Evolutionary conservation across 2,888 invertebrate species (phyloP).

Genomic region (Prosopocoilus inquinatus): DNA sequence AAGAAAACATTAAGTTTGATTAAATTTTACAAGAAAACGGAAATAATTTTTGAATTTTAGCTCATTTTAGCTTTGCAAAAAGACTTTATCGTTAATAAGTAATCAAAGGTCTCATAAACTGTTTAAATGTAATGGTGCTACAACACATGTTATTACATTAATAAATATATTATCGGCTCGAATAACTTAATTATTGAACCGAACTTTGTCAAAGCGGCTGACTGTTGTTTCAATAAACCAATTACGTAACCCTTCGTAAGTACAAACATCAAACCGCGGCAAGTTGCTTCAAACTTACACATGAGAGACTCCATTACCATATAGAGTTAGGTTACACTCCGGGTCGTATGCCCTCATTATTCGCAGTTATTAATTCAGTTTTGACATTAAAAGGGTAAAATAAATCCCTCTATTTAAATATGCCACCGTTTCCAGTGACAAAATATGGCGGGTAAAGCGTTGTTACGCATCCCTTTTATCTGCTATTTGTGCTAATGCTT

Average conservation of each 20-base stretch:
- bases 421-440: not conserved
- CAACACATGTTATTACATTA: conserved; percentile 23
- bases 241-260: conserved; percentile 40
- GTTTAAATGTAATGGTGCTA: too few relatives aligned
- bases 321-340: conserved; percentile 21
- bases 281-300: conserved; percentile 34
- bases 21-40: too few relatives aligned
- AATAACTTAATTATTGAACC: conserved; percentile 34
- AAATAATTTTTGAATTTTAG: too few relatives aligned
- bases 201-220: conserved; percentile 33
- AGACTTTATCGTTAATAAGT: too few relatives aligned
- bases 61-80: too few relatives aligned
- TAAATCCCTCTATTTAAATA: conserved; percentile 3
- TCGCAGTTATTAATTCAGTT: conserved; percentile 16
- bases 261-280: conserved; percentile 38
- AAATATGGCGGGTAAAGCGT: not conserved
- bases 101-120: too few relatives aligned
- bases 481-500: not conserved
- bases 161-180: conserved; percentile 37
- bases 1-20: too few relatives aligned
- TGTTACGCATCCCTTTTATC: not conserved
- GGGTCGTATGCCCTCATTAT: conserved; percentile 7
- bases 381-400: conserved; percentile 8
- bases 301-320: conserved; percentile 24
- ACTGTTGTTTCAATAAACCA: conserved; percentile 43